Evolutionary conservation across 2,797 vertebrate species (phyloP).

Genomic region (Echiichthys vipera): DNA sequence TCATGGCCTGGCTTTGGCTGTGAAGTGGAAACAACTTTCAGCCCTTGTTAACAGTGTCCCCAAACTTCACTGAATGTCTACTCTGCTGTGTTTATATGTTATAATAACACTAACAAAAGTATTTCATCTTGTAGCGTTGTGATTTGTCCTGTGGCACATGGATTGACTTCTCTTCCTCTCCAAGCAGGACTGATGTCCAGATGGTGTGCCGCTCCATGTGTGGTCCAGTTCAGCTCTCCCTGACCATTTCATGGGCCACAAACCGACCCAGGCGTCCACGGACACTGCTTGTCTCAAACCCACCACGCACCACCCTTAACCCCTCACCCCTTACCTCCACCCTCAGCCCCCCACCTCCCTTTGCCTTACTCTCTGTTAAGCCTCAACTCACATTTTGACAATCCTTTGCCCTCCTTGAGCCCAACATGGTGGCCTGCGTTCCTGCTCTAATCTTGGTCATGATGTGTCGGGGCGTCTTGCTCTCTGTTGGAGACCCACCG

Average conservation of each 20-base stretch:
- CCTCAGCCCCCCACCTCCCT: conserved; percentile 48
- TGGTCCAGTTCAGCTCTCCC: conserved; percentile 76
- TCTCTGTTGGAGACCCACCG: conserved; percentile 90
- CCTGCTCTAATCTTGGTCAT: conserved; percentile 88
- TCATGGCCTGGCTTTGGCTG: conserved; percentile 64
- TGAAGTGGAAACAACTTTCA: conserved; percentile 67
- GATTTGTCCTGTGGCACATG: conserved; percentile 15
- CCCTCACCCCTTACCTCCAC: conserved; percentile 58
- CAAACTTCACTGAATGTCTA: conserved; percentile 54
- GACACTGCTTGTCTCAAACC: conserved; percentile 74
- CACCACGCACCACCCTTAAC: conserved; percentile 41
- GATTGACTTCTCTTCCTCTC: conserved; percentile 29
- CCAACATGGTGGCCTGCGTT: conserved; percentile 88
- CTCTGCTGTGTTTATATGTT: conserved; percentile 48
- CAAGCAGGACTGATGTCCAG: conserved; percentile 78
- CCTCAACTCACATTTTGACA: conserved; percentile 55
- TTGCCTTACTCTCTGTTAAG: conserved; percentile 45
- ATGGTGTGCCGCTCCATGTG: conserved; percentile 81
- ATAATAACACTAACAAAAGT: conserved; percentile 37
- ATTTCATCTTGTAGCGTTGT: conserved; percentile 30
- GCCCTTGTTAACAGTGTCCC: conserved; percentile 70
- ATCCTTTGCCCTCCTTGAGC: conserved; percentile 21
- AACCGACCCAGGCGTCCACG: conserved; percentile 70
- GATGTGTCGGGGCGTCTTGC: conserved; percentile 83
- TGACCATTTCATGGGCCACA: conserved; percentile 84